These are phyloP conservation scores for Siphamia tubifer DNA, from an alignment of 2,113 vertebrate genomes.

Conservation along the genomic window DNA sequence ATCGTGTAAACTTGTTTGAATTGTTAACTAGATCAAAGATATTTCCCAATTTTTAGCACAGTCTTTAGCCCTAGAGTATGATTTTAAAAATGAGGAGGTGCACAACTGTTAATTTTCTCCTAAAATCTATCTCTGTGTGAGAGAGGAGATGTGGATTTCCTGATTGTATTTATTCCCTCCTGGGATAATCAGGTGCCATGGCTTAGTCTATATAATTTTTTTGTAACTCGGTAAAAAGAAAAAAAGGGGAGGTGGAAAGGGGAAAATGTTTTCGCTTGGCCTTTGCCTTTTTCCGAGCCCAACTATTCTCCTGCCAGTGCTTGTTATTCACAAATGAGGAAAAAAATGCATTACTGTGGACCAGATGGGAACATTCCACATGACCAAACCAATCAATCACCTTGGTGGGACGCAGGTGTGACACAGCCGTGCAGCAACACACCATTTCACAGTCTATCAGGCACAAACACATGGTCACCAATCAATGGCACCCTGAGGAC, in stretches of 20 bases:
- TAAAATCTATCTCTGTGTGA: constrained; percentile 26
- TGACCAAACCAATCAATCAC: constrained; percentile 99
- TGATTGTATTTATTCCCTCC: constrained; percentile 62
- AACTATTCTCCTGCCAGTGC: constrained; percentile 83
- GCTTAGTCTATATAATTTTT: constrained; percentile 63
- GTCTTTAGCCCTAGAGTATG: constrained; percentile 17
- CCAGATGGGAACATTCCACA: constrained; percentile 99
- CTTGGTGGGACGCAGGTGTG: constrained; percentile 98
- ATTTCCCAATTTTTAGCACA: constrained; percentile 1
- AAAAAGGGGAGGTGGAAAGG: constrained; percentile 57
- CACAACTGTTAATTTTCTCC: constrained; percentile 29
- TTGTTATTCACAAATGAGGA: constrained; percentile 80
- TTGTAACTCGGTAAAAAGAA: constrained; percentile 51
- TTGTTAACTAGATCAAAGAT: constrained; percentile 46
- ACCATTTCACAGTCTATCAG: constrained; percentile 99
- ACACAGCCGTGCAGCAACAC: constrained; percentile 99
- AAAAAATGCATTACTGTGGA: constrained; percentile 93
- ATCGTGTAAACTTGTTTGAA: constrained; percentile 26
- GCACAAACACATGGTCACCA: constrained; percentile 99
- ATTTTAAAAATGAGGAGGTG: constrained; percentile 28
- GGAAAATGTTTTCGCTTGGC: constrained; percentile 81
- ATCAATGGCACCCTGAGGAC: constrained; percentile 99
- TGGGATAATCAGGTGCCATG: constrained; percentile 60
- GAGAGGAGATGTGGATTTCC: constrained; percentile 47
- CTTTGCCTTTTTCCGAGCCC: constrained; percentile 80